These are phyloP conservation scores for Planiliza haematocheilus DNA, from an alignment of 2,113 vertebrate species.

Conservation along the genomic window DNA sequence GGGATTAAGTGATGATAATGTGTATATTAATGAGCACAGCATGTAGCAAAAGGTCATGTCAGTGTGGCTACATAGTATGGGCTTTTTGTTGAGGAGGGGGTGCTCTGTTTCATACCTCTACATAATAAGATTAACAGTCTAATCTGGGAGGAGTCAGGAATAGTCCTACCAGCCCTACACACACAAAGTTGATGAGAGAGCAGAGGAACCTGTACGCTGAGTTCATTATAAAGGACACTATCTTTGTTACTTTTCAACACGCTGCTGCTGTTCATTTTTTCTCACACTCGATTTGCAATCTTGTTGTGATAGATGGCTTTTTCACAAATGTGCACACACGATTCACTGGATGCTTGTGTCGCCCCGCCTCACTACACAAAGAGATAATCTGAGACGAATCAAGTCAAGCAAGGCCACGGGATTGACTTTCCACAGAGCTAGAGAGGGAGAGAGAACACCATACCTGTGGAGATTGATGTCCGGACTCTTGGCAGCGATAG, in stretches of 20 bases:
- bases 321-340: slow-evolving; percentile 9
- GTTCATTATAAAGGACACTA: neutral
- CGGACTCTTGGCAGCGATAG: slow-evolving; percentile 25
- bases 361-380: slow-evolving; percentile 1
- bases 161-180: slow-evolving; percentile 52
- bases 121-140: slow-evolving; percentile 82
- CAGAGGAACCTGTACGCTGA: slow-evolving; percentile 10
- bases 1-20: neutral
- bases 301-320: slow-evolving; percentile 11
- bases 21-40: neutral
- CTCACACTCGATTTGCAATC: neutral
- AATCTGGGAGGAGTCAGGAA: slow-evolving; percentile 79
- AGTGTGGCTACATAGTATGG: neutral
- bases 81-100: slow-evolving; percentile 48
- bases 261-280: slow-evolving; percentile 14
- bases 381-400: slow-evolving; percentile 74
- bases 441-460: slow-evolving; percentile 34
- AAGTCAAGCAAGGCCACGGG: slow-evolving; percentile 63
- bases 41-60: neutral
- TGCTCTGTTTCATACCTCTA: slow-evolving; percentile 45
- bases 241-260: slow-evolving; percentile 22
- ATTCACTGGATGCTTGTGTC: slow-evolving; percentile 9
- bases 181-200: neutral
- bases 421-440: slow-evolving; percentile 59
- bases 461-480: slow-evolving; percentile 32